These are phyloP conservation scores for Pecten maximus DNA, from an alignment of 2,888 invertebrate genomes.

Conservation along the genomic window DNA sequence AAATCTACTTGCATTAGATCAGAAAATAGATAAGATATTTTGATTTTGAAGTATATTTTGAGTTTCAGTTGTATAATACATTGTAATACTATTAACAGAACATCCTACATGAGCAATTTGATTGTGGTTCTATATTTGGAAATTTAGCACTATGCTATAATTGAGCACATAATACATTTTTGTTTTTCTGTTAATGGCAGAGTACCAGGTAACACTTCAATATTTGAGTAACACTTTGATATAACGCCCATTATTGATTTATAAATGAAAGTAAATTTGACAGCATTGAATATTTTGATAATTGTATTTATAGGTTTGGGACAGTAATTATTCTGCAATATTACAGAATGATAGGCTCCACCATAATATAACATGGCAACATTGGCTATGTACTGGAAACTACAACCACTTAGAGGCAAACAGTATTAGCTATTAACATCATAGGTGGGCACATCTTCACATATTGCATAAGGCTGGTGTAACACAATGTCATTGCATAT, in stretches of 20 bases:
- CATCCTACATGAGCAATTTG: neutral
- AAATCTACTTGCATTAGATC: neutral
- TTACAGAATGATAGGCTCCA: neutral
- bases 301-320: neutral
- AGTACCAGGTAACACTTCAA: neutral
- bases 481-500: conserved; percentile 27
- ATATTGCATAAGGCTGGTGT: conserved; percentile 5
- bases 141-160: neutral
- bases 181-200: neutral
- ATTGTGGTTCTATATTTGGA: neutral
- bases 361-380: neutral
- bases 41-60: neutral
- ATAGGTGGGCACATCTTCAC: neutral
- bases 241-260: neutral
- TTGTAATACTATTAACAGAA: neutral
- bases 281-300: neutral
- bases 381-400: neutral
- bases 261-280: neutral
- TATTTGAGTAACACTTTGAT: neutral
- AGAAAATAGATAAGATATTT: neutral
- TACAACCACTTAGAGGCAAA: neutral
- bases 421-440: neutral
- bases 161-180: neutral
- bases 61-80: neutral
- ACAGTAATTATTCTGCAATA: neutral